phyloP scores from a whole-genome alignment of 2,797 vertebrate genomes.

The Coccyzus lansbergi region DNA sequence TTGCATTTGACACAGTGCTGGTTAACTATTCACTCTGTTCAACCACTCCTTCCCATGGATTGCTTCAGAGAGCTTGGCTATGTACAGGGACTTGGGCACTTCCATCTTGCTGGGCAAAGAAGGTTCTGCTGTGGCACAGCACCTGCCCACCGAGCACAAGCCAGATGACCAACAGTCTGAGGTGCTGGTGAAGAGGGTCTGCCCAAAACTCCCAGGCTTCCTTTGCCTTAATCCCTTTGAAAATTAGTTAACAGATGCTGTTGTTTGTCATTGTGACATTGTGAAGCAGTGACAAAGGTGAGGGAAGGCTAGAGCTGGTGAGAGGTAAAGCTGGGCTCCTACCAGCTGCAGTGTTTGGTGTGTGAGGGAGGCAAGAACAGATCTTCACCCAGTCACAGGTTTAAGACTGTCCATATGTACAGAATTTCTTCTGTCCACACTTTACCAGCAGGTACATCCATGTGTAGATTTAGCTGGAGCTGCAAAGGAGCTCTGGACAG shows the following conservation, averaged over 20 bases:
- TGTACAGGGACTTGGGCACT: not conserved
- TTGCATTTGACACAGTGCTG: conserved; percentile 1
- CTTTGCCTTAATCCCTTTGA: not conserved
- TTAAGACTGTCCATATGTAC: not conserved
- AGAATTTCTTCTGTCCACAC: not conserved
- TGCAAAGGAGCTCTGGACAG: not conserved
- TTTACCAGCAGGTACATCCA: not conserved
- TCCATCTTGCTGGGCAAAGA: not conserved
- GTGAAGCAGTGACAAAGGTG: not conserved
- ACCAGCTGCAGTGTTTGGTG: not conserved
- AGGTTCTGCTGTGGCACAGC: not conserved
- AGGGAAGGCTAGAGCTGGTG: not conserved
- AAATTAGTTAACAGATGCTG: not conserved
- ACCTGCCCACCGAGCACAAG: not conserved
- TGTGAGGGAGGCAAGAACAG: not conserved
- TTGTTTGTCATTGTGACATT: not conserved
- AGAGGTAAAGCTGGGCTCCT: not conserved
- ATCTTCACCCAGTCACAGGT: not conserved
- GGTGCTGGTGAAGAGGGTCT: not conserved
- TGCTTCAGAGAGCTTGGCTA: not conserved
- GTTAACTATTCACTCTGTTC: conserved; percentile 45
- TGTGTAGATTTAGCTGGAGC: not conserved
- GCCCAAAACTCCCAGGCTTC: not conserved
- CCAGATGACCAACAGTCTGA: not conserved
- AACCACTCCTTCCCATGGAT: not conserved